Conservation (phyloP, 2,113 vertebrate genomes). For the Dryoscopus gambensis region DNA sequence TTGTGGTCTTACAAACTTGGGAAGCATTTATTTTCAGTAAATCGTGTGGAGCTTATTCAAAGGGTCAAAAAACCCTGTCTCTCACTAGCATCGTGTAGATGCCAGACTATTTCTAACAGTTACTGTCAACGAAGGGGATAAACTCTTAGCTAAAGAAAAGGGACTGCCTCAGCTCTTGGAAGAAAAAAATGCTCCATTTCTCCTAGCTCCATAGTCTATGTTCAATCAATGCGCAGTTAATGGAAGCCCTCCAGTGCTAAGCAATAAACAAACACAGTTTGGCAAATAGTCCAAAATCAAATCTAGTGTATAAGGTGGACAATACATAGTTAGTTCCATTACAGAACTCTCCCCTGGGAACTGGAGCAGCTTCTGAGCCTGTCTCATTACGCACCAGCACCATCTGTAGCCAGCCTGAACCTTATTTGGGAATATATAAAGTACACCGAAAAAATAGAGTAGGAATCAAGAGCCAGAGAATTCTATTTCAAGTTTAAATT, state of each 20-base stretch:
- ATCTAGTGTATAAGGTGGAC: constrained; percentile 83
- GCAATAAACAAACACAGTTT: constrained; percentile 87
- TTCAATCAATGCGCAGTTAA: constrained; percentile 80
- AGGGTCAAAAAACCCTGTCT: not conserved
- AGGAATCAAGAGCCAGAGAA: constrained; percentile 88
- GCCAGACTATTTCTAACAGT: constrained; percentile 49
- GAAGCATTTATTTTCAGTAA: constrained; percentile 45
- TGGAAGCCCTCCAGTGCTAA: constrained; percentile 80
- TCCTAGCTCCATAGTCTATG: constrained; percentile 63
- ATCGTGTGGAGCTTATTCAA: constrained; percentile 13
- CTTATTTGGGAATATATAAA: constrained; percentile 95
- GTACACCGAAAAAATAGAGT: constrained; percentile 85
- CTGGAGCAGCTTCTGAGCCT: constrained; percentile 76
- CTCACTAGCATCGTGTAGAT: not conserved
- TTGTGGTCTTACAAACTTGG: constrained; percentile 25
- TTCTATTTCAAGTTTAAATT: constrained; percentile 99
- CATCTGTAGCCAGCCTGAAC: constrained; percentile 90
- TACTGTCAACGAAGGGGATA: constrained; percentile 54
- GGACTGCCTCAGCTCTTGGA: constrained; percentile 70
- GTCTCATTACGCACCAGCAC: constrained; percentile 89
- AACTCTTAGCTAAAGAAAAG: constrained; percentile 67
- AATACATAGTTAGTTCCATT: constrained; percentile 88
- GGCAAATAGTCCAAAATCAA: constrained; percentile 90
- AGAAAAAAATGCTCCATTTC: constrained; percentile 57
- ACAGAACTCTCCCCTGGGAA: constrained; percentile 85